Conservation (phyloP, 2,888 invertebrate genomes). For the Noctua pronuba region DNA sequence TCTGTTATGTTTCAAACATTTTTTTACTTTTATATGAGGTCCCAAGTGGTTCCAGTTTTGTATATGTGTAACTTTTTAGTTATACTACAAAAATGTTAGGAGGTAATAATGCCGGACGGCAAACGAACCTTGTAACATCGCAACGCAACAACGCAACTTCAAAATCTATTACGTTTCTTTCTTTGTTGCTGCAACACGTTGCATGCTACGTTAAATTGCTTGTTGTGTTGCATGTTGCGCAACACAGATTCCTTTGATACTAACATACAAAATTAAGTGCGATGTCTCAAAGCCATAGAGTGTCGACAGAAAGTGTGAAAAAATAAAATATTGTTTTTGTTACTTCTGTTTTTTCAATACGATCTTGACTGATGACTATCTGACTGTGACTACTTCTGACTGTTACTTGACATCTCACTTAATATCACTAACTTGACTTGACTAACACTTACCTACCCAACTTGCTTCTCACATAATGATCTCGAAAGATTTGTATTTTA, state of each 20-base stretch:
- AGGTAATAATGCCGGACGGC: slow-evolving; percentile 59
- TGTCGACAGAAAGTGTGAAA: slow-evolving; percentile 77
- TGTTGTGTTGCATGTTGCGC: slow-evolving; percentile 58
- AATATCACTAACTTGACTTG: slow-evolving; percentile 69
- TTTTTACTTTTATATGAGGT: slow-evolving; percentile 75
- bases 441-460: slow-evolving; percentile 60
- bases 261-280: slow-evolving; percentile 81
- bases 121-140: slow-evolving; percentile 64
- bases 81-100: slow-evolving; percentile 77
- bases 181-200: slow-evolving; percentile 33
- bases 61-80: slow-evolving; percentile 71
- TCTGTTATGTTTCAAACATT: slow-evolving; percentile 66
- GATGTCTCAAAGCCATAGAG: slow-evolving; percentile 83
- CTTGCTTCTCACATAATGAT: slow-evolving; percentile 33
- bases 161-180: neutral
- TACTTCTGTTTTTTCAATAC: slow-evolving; percentile 72
- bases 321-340: slow-evolving; percentile 82
- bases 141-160: slow-evolving; percentile 54
- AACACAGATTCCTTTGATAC: slow-evolving; percentile 51
- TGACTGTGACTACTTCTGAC: slow-evolving; percentile 72
- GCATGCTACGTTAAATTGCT: slow-evolving; percentile 38
- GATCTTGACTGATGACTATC: slow-evolving; percentile 58
- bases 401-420: slow-evolving; percentile 86
- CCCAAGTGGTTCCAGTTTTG: slow-evolving; percentile 75
- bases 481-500: neutral